Percentiles rank a stretch among this genome's conserved stretches.
phyloP scores from a whole-genome alignment of 2,888 invertebrate species.

The Mythimna lalbum region DNA sequence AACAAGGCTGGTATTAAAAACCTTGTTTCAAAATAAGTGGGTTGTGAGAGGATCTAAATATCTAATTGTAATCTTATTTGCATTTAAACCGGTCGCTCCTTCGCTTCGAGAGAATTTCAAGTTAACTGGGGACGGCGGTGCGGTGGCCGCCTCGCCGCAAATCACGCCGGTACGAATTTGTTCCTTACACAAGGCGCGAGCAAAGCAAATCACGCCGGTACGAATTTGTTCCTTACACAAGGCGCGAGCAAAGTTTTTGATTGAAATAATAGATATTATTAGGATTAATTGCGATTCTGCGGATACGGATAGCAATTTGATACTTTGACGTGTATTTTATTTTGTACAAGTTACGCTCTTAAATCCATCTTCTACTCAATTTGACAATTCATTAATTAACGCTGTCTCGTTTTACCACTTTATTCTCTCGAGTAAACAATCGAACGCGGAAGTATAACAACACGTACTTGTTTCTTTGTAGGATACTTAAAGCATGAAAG shows the following conservation, averaged over 20 bases:
- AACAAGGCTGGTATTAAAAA: slow-evolving; percentile 73
- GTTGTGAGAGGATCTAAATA: slow-evolving; percentile 77
- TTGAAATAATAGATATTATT: slow-evolving; percentile 64
- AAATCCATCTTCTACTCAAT: background rate
- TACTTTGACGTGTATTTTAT: slow-evolving; percentile 26
- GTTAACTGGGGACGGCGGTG: slow-evolving; percentile 65
- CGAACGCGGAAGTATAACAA: background rate
- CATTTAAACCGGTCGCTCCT: slow-evolving; percentile 77
- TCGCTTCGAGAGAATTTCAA: slow-evolving; percentile 67
- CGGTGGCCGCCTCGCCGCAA: slow-evolving; percentile 51
- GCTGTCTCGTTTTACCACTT: slow-evolving; percentile 7
- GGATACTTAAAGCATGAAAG: background rate
- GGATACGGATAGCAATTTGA: slow-evolving; percentile 39
- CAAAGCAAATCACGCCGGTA: slow-evolving; percentile 62
- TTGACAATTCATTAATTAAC: slow-evolving; percentile 1
- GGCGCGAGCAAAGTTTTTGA: slow-evolving; percentile 60
- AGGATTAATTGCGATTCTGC: slow-evolving; percentile 53
- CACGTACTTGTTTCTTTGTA: background rate
- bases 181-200: slow-evolving; percentile 57
- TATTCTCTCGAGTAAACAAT: background rate
- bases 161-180: slow-evolving; percentile 68
- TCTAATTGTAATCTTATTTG: slow-evolving; percentile 82
- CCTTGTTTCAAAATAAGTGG: slow-evolving; percentile 75
- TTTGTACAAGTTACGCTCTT: slow-evolving; percentile 1
- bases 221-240: slow-evolving; percentile 66